Base-by-base conservation (phyloP, 2,888 invertebrate species). In the Druceiella hillmani region DNA sequence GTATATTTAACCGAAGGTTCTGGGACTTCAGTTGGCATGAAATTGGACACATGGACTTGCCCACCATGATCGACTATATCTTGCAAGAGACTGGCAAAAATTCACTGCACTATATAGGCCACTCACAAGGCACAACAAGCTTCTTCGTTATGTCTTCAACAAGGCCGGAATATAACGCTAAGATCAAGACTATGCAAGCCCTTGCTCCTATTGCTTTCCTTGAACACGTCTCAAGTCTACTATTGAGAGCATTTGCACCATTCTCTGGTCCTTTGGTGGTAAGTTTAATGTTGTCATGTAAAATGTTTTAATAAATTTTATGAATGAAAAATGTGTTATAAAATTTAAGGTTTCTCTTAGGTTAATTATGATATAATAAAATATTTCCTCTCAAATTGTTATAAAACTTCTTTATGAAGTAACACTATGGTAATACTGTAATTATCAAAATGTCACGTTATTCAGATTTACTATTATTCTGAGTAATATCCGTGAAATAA, bases 191-290 rank as follows among this genome's bases (percentile, higher is more conserved):
- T 0, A 70, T 71, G 61, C 66, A 73, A 43, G 67, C 70, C 3
- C 53, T 78, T 28, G 77, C 76, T 2, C 79, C 79, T 3, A 69
- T 78, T n/a, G 73, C 75, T n/a, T 75, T 64, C 46, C 62, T 72
- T 43, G 55, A 57, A 5, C 59, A 67, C 20, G 59, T 69, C 53
- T 56, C 54, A 26, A 72, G 67, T 54, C 69, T 69, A 3, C 50
- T 66, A n/a, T 55, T 64, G 0, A 56, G 57, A 14, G 60, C 15
- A 4, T 5, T 30, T 4, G 4, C 30, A 10, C 62, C 2, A 64
- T 40, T 59, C 61, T 36, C 48, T 62, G 22, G 59, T 58, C 36
- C 61, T 62, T 46, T 52, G 52, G 51, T 24, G 15, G 10, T 36
- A 12, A 25, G 32, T 4, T 9, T 13, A 6, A n/a, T n/a, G n/a